Conservation (phyloP, 2,113 vertebrate species). For the Mobula birostris region DNA sequence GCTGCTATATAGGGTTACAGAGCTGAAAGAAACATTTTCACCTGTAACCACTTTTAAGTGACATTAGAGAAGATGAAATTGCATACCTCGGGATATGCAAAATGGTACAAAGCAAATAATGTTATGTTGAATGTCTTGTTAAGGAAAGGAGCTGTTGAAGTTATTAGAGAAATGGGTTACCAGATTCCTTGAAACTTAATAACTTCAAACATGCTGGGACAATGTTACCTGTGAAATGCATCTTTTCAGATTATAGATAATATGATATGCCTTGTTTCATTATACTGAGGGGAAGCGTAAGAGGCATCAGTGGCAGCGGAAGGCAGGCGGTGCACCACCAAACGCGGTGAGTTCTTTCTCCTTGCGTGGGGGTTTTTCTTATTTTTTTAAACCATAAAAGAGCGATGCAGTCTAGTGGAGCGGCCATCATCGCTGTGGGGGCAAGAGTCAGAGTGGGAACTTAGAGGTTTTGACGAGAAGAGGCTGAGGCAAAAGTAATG, state of each 20-base stretch:
- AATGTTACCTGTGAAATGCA: not conserved
- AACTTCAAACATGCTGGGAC: not conserved
- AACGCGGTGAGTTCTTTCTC: too few relatives aligned
- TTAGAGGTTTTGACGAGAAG: too few relatives aligned
- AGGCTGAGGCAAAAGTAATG: too few relatives aligned
- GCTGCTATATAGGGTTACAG: not conserved
- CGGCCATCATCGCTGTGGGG: too few relatives aligned
- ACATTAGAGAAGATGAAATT: not conserved
- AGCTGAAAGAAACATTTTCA: not conserved
- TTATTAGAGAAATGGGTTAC: not conserved
- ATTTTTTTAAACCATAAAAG: too few relatives aligned
- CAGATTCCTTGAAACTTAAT: not conserved
- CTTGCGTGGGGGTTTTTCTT: too few relatives aligned
- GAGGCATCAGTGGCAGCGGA: too few relatives aligned
- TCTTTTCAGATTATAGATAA: not conserved
- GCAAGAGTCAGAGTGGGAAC: too few relatives aligned
- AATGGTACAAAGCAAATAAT: not conserved
- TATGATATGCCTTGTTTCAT: not conserved
- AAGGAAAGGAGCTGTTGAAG: too few relatives aligned
- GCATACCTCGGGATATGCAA: not conserved
- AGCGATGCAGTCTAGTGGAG: too few relatives aligned
- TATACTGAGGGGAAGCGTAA: not conserved
- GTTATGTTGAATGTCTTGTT: not conserved
- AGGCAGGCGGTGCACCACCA: too few relatives aligned
- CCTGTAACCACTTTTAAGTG: not conserved